Conservation (phyloP, 2,888 invertebrate genomes). For the Beris morrisii region DNA sequence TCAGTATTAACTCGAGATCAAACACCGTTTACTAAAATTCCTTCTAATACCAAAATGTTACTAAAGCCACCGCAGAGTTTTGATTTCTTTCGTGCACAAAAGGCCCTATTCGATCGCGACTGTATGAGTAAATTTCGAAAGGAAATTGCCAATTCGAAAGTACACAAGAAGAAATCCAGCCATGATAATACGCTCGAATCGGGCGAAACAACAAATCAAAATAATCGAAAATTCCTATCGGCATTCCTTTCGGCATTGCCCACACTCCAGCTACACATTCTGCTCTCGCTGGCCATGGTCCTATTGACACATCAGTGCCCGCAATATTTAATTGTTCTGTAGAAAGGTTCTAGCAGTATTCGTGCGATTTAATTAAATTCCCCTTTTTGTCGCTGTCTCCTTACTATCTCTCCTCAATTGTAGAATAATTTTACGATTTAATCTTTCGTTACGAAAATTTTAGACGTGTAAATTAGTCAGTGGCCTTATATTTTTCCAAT, state of each 20-base stretch:
- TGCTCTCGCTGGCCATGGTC: constrained; percentile 68
- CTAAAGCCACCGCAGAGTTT: constrained; percentile 30
- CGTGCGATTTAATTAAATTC: not conserved
- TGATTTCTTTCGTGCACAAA: constrained; percentile 34
- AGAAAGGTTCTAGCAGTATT: constrained; percentile 20
- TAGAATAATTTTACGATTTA: too few species aligned
- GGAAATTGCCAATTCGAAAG: constrained; percentile 38
- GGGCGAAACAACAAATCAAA: constrained; percentile 28
- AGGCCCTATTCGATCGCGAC: constrained; percentile 32
- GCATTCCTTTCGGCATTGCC: constrained; percentile 40
- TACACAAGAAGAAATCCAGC: constrained; percentile 25
- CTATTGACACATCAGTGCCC: constrained; percentile 69
- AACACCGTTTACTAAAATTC: constrained; percentile 26
- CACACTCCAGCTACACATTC: constrained; percentile 66
- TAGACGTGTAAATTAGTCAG: too few species aligned
- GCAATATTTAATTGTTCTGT: constrained; percentile 51
- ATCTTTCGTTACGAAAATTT: too few species aligned
- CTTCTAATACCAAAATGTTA: constrained; percentile 25
- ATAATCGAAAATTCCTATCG: constrained; percentile 35
- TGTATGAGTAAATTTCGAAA: constrained; percentile 38
- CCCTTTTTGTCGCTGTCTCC: too few species aligned
- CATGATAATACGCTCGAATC: not conserved
- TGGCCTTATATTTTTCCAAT: too few species aligned
- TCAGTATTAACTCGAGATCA: constrained; percentile 61
- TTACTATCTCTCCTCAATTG: too few species aligned